A percentile compares a stretch with the other conserved stretches of the same genome.
Conservation (phyloP, 2,113 vertebrate genomes). For the Corvus hawaiiensis region DNA sequence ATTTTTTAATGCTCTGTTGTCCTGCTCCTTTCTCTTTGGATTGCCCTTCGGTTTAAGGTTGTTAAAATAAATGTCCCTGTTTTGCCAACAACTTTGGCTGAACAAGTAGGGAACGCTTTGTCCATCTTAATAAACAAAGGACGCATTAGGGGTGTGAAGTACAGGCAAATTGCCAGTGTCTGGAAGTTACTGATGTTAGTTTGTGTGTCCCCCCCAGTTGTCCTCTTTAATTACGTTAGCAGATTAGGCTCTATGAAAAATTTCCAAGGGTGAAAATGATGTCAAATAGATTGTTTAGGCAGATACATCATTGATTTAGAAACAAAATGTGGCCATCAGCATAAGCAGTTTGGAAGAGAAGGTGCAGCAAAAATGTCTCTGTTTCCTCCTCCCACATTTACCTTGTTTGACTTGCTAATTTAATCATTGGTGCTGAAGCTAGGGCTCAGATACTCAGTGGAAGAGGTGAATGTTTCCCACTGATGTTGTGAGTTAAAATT, state of each 20-base stretch:
- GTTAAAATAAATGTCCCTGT: background rate
- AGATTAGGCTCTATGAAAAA: background rate
- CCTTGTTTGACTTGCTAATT: conserved; percentile 47
- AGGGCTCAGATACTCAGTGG: background rate
- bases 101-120: background rate
- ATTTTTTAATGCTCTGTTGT: conserved; percentile 1
- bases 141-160: background rate
- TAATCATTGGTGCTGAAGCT: background rate
- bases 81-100: background rate
- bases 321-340: background rate
- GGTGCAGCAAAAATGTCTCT: background rate
- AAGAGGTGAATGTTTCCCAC: background rate
- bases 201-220: background rate
- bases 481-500: background rate
- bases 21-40: background rate
- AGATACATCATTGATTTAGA: background rate
- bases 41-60: conserved; percentile 5
- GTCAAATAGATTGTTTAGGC: background rate
- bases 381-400: background rate
- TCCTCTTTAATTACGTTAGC: background rate
- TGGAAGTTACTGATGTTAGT: background rate
- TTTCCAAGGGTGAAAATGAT: background rate
- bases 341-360: background rate
- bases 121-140: conserved; percentile 15
- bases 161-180: background rate